A percentile compares a stretch with the other conserved stretches of the same genome.
These are phyloP conservation scores for Struthio camelus DNA, from an alignment of 2,113 vertebrate genomes.

Conservation along the genomic window DNA sequence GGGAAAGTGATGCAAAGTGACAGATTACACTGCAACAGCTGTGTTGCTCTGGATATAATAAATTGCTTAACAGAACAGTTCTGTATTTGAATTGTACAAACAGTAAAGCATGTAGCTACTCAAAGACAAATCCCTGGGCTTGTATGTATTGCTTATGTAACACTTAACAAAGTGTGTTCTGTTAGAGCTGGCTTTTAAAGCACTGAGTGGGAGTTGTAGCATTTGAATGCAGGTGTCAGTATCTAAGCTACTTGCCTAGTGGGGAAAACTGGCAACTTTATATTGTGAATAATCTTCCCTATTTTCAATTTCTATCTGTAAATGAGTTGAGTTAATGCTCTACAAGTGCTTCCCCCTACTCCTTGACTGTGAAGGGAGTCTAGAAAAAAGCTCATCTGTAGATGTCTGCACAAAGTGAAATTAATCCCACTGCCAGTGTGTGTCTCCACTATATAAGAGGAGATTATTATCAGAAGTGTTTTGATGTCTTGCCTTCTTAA, in stretches of 20 bases:
- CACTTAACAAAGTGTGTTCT: background rate
- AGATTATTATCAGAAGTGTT: background rate
- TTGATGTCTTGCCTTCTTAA: background rate
- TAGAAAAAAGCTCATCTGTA: background rate
- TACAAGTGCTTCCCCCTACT: background rate
- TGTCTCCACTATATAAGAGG: background rate
- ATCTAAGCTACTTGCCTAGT: background rate
- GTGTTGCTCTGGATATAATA: background rate
- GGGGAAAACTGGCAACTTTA: background rate
- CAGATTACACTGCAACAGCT: background rate
- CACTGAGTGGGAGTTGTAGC: background rate
- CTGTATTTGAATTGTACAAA: background rate
- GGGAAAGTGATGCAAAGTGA: background rate
- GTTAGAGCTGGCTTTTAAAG: background rate
- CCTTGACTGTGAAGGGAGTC: background rate
- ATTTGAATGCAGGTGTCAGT: background rate
- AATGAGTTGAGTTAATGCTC: background rate
- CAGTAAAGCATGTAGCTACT: background rate
- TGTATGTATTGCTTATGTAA: background rate
- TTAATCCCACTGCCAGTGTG: background rate
- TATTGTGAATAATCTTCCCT: background rate
- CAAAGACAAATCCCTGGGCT: background rate
- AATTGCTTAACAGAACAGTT: background rate
- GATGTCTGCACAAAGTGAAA: background rate
- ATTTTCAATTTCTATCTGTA: background rate